A percentile compares a stretch with the other conserved stretches of the same genome.
phyloP scores from a whole-genome alignment of 2,113 vertebrate genomes.

The Xenopus tropicalis region DNA sequence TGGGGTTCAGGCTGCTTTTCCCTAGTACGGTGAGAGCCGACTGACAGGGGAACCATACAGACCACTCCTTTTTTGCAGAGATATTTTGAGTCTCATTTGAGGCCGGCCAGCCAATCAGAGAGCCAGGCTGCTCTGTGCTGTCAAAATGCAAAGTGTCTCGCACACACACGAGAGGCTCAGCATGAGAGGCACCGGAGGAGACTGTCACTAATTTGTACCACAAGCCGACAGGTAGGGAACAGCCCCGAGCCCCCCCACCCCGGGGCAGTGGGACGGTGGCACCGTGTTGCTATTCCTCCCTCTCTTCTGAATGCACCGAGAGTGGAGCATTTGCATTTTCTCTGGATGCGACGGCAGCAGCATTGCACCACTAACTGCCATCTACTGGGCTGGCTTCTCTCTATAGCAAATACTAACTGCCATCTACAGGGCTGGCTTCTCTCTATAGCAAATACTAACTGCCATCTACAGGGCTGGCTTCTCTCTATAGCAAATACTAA shows the following conservation, averaged over 20 bases:
- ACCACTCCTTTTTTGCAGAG: conserved; percentile 44
- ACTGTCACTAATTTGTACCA: conserved; percentile 23
- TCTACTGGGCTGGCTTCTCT: conserved; percentile 11
- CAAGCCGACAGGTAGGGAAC: conserved; percentile 5
- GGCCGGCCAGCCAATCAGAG: conserved; percentile 27
- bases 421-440: no score
- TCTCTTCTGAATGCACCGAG: conserved; percentile 21
- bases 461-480: no score
- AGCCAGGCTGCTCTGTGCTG: conserved; percentile 50
- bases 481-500: no score
- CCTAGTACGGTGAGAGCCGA: conserved; percentile 15
- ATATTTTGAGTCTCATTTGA: conserved; percentile 7
- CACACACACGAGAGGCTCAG: conserved; percentile 44
- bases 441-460: no score
- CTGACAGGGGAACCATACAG: background rate
- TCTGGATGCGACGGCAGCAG: conserved; percentile 31
- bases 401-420: conserved; percentile 52
- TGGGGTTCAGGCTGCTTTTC: background rate
- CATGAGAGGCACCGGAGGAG: conserved; percentile 34
- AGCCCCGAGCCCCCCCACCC: conserved; percentile 24
- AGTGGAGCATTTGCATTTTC: background rate
- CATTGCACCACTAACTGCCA: conserved; percentile 48
- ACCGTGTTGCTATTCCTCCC: background rate
- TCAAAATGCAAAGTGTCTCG: conserved; percentile 57
- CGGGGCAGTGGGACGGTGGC: background rate